Conservation (phyloP, 2,888 invertebrate species). For the Ametastegia equiseti region DNA sequence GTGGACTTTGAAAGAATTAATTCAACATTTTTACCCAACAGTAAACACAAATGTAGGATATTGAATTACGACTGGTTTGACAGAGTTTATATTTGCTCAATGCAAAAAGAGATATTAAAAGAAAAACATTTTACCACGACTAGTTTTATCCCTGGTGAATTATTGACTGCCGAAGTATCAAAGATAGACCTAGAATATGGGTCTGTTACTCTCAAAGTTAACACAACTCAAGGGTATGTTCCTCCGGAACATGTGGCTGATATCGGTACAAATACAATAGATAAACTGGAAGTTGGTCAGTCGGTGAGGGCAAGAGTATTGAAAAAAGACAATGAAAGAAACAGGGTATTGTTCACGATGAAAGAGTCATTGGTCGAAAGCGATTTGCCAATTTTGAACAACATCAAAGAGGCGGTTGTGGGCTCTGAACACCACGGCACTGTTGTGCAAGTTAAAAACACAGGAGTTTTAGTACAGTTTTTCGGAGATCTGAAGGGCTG, state of each 20-base stretch:
- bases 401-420: slow-evolving; percentile 77
- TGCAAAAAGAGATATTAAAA: slow-evolving; percentile 79
- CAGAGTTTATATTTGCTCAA: slow-evolving; percentile 82
- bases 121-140: slow-evolving; percentile 78
- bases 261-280: slow-evolving; percentile 58
- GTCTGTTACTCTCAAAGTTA: slow-evolving; percentile 63
- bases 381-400: slow-evolving; percentile 77
- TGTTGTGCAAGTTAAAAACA: slow-evolving; percentile 76
- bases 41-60: slow-evolving; percentile 78
- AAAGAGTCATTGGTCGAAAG: slow-evolving; percentile 82
- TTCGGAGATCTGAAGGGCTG: slow-evolving; percentile 79
- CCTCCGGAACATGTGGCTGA: slow-evolving; percentile 64
- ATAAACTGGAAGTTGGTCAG: slow-evolving; percentile 79
- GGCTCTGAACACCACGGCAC: slow-evolving; percentile 80
- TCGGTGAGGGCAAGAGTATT: slow-evolving; percentile 81
- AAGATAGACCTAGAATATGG: slow-evolving; percentile 59
- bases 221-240: slow-evolving; percentile 63
- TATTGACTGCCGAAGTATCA: slow-evolving; percentile 62
- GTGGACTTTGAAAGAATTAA: slow-evolving; percentile 70
- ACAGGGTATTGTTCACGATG: slow-evolving; percentile 80
- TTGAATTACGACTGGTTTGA: slow-evolving; percentile 83
- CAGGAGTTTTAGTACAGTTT: slow-evolving; percentile 79
- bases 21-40: slow-evolving; percentile 77
- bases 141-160: slow-evolving; percentile 64
- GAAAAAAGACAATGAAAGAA: slow-evolving; percentile 74